Conservation (phyloP, 2,888 invertebrate genomes). For the Artemia sinica region DNA sequence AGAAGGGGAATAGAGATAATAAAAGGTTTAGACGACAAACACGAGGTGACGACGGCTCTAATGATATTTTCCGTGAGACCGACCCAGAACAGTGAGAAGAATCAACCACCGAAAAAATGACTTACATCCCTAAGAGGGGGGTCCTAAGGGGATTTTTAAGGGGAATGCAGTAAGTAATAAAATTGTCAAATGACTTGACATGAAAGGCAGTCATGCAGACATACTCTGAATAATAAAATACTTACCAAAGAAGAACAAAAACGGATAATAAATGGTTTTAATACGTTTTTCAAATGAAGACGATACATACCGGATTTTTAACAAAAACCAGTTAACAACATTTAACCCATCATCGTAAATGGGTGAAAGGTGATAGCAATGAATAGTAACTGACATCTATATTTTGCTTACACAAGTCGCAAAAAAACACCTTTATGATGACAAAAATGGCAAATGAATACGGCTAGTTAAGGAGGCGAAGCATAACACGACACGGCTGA, state of each 20-base stretch:
- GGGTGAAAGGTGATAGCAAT: no score
- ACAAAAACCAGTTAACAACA: no score
- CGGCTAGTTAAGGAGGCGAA: no score
- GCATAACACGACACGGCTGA: no score
- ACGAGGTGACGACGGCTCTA: neutral
- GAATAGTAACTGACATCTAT: no score
- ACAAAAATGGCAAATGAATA: no score
- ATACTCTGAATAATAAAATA: neutral
- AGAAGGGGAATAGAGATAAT: conserved; percentile 8
- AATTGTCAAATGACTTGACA: conserved; percentile 14
- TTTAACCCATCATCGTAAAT: no score
- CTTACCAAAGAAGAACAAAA: neutral
- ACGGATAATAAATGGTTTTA: neutral
- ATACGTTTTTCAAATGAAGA: no score
- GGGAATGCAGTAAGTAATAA: neutral
- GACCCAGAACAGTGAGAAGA: conserved; percentile 4
- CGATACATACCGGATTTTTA: no score
- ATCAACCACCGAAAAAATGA: conserved; percentile 3
- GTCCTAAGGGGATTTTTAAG: neutral
- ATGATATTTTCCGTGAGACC: conserved; percentile 7
- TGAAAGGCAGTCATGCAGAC: neutral
- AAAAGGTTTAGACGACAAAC: conserved; percentile 10
- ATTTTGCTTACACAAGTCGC: no score
- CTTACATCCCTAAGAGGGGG: neutral
- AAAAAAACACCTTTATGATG: no score